Evolutionary conservation across 2,113 vertebrate species (phyloP).

Genomic region (Ovis aries): DNA sequence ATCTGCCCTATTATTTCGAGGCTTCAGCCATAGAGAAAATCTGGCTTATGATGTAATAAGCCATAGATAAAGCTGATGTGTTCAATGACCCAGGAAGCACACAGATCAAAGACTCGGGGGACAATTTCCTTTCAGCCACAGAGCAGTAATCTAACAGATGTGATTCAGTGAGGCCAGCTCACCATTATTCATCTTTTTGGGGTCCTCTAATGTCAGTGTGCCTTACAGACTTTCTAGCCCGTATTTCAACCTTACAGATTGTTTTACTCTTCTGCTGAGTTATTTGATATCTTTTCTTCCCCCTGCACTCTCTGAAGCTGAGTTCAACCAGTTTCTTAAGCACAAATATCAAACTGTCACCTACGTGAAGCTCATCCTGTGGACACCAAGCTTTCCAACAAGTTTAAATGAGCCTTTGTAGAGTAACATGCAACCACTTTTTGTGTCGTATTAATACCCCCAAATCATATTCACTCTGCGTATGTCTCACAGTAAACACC

Average conservation of each 20-base stretch:
- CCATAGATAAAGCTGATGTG: neutral
- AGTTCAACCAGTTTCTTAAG: neutral
- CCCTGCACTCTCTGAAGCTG: neutral
- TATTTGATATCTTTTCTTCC: neutral
- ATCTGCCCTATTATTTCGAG: neutral
- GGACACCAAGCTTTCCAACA: neutral
- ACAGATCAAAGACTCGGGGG: neutral
- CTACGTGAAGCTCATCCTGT: neutral
- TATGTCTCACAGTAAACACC: neutral
- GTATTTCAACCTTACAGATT: neutral
- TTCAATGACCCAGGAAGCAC: neutral
- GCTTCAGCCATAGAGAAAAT: neutral
- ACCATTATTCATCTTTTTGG: neutral
- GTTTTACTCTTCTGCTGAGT: neutral
- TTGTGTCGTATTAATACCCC: neutral
- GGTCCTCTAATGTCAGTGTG: neutral
- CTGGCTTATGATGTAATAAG: neutral
- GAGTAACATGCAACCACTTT: neutral
- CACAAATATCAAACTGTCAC: neutral
- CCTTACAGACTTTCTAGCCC: neutral
- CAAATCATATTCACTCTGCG: neutral
- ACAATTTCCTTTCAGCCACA: neutral
- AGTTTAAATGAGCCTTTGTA: neutral
- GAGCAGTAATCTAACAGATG: neutral
- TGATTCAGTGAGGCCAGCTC: neutral